These are phyloP conservation scores for Clarias magur DNA, from an alignment of 2,113 vertebrate genomes.

Conservation along the genomic window DNA sequence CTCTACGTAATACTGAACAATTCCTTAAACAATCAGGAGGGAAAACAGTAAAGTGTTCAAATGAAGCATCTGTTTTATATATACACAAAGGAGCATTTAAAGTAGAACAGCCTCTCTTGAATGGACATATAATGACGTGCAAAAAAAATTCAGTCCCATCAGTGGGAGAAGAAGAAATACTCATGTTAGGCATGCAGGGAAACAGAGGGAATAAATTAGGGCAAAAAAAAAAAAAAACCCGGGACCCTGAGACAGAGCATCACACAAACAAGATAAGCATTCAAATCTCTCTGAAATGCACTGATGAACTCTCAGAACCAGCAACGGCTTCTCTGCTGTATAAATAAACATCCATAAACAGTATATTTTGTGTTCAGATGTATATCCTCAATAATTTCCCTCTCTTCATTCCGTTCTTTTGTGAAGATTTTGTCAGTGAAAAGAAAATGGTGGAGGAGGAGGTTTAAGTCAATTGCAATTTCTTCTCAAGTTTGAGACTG, in stretches of 20 bases:
- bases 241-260: constrained; percentile 21
- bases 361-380: not conserved
- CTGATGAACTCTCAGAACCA: not conserved
- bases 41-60: constrained; percentile 17
- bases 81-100: constrained; percentile 12
- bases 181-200: not conserved
- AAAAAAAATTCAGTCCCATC: not conserved
- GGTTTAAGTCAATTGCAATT: not conserved
- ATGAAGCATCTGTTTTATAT: constrained; percentile 14
- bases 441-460: not conserved
- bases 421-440: not conserved
- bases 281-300: constrained; percentile 20
- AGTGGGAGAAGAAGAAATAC: not conserved
- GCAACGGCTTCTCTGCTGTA: not conserved
- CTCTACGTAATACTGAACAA: not conserved
- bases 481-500: not conserved
- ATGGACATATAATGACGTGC: constrained; percentile 9
- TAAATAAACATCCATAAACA: not conserved
- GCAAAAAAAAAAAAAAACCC: not conserved
- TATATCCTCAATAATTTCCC: not conserved
- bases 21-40: not conserved
- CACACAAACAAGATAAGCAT: constrained; percentile 32
- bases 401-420: not conserved
- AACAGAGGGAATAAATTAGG: constrained; percentile 6
- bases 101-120: constrained; percentile 7